Evolutionary conservation across 2,113 vertebrate genomes (phyloP), one percentile per base, ranked within the genome.

Genomic region (Chloropsis hardwickii): DNA sequence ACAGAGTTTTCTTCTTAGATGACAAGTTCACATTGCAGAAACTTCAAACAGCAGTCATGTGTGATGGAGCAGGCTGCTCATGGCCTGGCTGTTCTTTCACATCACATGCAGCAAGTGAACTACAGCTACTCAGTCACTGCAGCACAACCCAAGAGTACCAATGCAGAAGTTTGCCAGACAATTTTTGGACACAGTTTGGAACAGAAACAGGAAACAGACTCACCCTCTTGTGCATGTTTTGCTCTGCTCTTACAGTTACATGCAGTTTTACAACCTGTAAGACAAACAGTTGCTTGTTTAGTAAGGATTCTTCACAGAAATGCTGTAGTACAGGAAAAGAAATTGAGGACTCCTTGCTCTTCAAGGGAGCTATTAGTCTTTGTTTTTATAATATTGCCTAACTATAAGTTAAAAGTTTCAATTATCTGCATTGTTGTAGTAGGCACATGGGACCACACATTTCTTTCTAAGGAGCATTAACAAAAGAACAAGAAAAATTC

Each of bases 241-340:
- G 98, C 86, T 98, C 96, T 83, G 97, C 98, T 81, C 97, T 97
- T 80, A 98, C 96, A 33, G 98, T 96, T 97, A 98, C 98, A 42
- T 99, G 98, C 19, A 99, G 97, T 91, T 99, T 98, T 66, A 99
- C 95, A 61, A 99, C 97, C 99, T 99, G 97, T 8, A 83, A 95
- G 79, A 92, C 77, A 95, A 50, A 29, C 60, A 56, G 35, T 54
- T 60, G 61, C 54, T 69, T 86, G 84, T 78, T 85, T 10, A 92
- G 13, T 20, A 50, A 80, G 4, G 6, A 54, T 89, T 67, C 35
- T 76, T 90, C 80, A 84, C 5, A 48, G 2, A 48, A 57, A 74
- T 50, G 12, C 31, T 64, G 25, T 14, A 66, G 19, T 9, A 35
- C 4, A 74, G 25, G 8, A 78, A 29, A 71, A 61, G 16, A 35